Evolutionary conservation across 92 coral and sea anemone genomes (phyloP), one percentile per base, ranked within the genome.

Genomic region (Nematostella vectensis): DNA sequence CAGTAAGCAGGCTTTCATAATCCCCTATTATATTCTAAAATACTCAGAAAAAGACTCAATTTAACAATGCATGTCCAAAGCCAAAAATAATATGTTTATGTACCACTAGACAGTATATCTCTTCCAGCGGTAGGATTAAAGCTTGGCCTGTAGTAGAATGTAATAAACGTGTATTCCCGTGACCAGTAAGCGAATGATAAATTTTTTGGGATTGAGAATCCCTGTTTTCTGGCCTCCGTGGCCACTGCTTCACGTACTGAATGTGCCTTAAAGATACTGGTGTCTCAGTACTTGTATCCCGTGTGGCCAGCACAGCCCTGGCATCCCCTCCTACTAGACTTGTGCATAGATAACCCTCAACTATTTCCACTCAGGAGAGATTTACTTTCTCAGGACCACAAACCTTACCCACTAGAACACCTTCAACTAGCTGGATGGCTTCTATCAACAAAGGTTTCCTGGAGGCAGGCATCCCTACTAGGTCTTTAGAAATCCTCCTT

Each of bases 41-140:
- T 31, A 57, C 51, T 67, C 62, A n/a, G n/a, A n/a, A n/a, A n/a
- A n/a, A n/a, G 75, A 31, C 74, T 66, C 63, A 29, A 71, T 62
- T 73, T 56, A 73, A 72, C 71, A 72, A 64, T 72, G 79, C 80
- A 74, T 53, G 74, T 74, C 66, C 69, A 74, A 74, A 66, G 80
- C 74, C 27, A 23, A 48, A n/a, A n/a, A n/a, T n/a, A n/a, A n/a
- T n/a, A n/a, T n/a, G 2, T 29, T 22, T 48, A 42, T 39, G 54
- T 15, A 29, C 42, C 36, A 54, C 64, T 52, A 25, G 69, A 60
- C 33, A 75, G 51, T 17, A 75, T 50, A 45, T 74, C 66, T 25
- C 65, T 66, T 55, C 74, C 68, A 2, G 74, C 11, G 19, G 58
- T 3, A 2, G 74, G 18, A 47, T 74, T 59, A 58, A 74, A 74